Percentiles rank a stretch among this genome's conserved stretches.
Conservation (phyloP, 2,113 vertebrate genomes). For the Microcebus ravelobensis region DNA sequence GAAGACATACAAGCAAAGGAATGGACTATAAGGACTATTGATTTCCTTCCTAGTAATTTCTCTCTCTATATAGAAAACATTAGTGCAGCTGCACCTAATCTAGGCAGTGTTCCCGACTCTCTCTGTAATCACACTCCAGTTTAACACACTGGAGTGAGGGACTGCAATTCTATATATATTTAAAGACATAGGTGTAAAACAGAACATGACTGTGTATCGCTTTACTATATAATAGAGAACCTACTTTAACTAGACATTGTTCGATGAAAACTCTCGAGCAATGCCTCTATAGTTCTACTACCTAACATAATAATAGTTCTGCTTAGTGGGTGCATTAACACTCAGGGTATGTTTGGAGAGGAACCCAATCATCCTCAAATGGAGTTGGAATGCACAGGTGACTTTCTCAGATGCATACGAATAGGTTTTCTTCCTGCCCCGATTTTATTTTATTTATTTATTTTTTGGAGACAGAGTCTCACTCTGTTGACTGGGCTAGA, state of each 20-base stretch:
- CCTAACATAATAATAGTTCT: neutral
- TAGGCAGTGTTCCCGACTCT: neutral
- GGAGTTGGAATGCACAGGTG: neutral
- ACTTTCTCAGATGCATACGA: neutral
- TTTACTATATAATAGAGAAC: neutral
- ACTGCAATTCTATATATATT: neutral
- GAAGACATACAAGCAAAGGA: neutral
- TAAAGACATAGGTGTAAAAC: neutral
- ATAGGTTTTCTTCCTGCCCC: neutral
- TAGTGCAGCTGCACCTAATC: neutral
- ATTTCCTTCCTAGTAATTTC: neutral
- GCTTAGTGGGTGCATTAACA: neutral
- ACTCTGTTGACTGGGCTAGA: too few relatives aligned
- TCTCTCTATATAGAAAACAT: neutral
- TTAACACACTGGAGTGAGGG: neutral
- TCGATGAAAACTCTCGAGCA: neutral
- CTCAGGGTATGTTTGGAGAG: neutral
- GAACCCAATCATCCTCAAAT: neutral
- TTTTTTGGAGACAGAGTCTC: too few relatives aligned
- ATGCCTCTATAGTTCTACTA: neutral
- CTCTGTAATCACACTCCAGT: neutral
- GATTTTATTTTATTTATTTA: too few relatives aligned
- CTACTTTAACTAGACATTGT: neutral
- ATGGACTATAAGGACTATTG: too few relatives aligned
- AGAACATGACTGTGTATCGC: neutral